Conservation (phyloP, 2,888 invertebrate species). For the Dicranocentrus wangi region DNA sequence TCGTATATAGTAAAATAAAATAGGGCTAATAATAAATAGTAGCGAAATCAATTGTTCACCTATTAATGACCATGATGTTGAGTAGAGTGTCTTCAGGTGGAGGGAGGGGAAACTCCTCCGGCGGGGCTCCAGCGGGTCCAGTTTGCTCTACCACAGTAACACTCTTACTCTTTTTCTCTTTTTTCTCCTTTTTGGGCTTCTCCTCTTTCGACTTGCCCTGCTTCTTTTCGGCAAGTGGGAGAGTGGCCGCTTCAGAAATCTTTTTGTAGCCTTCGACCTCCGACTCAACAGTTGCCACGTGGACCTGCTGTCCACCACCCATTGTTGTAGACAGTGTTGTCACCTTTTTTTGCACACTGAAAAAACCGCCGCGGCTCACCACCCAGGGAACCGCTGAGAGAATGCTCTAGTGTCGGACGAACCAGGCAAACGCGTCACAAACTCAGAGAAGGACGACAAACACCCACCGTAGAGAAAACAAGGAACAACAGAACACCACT, state of each 20-base stretch:
- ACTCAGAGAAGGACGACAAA: too few species aligned
- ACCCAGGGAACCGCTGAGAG: too few species aligned
- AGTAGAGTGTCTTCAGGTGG: slow-evolving; percentile 73
- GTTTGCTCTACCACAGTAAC: slow-evolving; percentile 71
- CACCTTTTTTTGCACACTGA: slow-evolving; percentile 46
- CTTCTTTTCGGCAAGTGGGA: slow-evolving; percentile 72
- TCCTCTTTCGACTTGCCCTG: slow-evolving; percentile 71
- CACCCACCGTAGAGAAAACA: neutral
- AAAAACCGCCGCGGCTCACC: slow-evolving; percentile 4
- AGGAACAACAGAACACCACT: too few species aligned
- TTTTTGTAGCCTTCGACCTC: slow-evolving; percentile 80
- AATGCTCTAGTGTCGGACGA: too few species aligned
- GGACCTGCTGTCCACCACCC: slow-evolving; percentile 80
- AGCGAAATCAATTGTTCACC: too few species aligned
- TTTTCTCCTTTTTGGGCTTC: slow-evolving; percentile 71
- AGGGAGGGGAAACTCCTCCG: slow-evolving; percentile 73
- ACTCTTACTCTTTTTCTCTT: slow-evolving; percentile 73
- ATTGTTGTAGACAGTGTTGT: slow-evolving; percentile 62
- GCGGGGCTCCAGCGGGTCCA: slow-evolving; percentile 68
- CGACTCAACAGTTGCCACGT: slow-evolving; percentile 91
- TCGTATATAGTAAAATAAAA: too few species aligned
- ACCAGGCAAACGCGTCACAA: too few species aligned
- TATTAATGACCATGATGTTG: slow-evolving; percentile 73
- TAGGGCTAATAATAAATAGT: too few species aligned
- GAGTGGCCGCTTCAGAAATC: slow-evolving; percentile 73